phyloP scores from a whole-genome alignment of 2,888 invertebrate genomes.

The Apodemia mormo region DNA sequence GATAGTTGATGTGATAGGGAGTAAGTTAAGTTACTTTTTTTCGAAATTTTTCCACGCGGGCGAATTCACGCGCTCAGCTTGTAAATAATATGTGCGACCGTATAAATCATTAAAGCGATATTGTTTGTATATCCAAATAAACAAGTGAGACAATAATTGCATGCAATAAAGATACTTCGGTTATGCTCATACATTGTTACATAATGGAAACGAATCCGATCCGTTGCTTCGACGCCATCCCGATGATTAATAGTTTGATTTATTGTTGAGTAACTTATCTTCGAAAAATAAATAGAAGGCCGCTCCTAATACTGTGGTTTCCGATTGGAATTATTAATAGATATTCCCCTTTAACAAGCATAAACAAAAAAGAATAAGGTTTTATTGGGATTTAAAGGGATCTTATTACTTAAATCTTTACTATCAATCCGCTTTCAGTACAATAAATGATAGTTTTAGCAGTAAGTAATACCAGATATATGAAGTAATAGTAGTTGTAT shows the following conservation, averaged over 20 bases:
- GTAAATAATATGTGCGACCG: no score
- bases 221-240: background rate
- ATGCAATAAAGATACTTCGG: constrained; percentile 7
- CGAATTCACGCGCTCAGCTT: no score
- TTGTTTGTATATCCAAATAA: background rate
- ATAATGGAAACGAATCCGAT: constrained; percentile 3
- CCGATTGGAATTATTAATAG: constrained; percentile 8
- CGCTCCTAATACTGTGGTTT: background rate
- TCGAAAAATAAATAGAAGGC: constrained; percentile 29
- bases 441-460: no score
- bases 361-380: no score
- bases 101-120: background rate
- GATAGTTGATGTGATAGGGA: no score
- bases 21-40: no score
- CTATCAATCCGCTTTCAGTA: no score
- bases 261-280: constrained; percentile 35
- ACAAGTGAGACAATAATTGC: constrained; percentile 2
- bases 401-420: no score
- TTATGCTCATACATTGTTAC: constrained; percentile 6
- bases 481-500: no score
- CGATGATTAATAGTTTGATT: constrained; percentile 37
- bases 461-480: no score
- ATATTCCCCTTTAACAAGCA: background rate
- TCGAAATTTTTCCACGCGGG: no score
- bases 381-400: no score